Evolutionary conservation across 1,140 invertebrate species (phyloP), one percentile per base, ranked within the genome.

Genomic region (Ganaspis sp.): DNA sequence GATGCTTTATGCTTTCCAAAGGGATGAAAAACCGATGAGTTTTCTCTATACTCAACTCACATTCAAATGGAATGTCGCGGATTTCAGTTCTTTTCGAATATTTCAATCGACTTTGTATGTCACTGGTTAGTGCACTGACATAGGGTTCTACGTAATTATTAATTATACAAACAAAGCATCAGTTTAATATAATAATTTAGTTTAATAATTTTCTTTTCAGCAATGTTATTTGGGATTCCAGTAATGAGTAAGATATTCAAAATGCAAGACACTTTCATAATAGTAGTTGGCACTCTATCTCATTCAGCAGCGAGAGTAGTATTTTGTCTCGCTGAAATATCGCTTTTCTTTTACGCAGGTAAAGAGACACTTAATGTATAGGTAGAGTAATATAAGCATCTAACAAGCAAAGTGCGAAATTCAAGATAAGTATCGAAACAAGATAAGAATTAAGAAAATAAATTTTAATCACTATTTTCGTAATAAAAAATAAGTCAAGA

Each of bases 1-100:
- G 95, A 92, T 92, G 1, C 89, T 96, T 11, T 96, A 96, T 82
- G 95, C 95, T 53, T 96, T 96, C 79, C 95, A 96, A 89, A 92
- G 95, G 85, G 95, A 96, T 83, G 95, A 96, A 83, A 94, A 93
- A 72, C 92, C 90, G 6, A 94, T 94, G 84, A 92, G 93, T 64
- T 96, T 93, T 81, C 81, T 95, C 15, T 96, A 95, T 72, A 94
- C 94, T 0, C 90, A 92, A 45, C 86, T 92, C 23, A 92, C 94
- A 26, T 95, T 96, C 82, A 86, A 93, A 37, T 96, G 95, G 95
- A 89, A 92, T 53, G 91, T 94, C 0, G 84, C 86, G 1, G 88
- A 91, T 5, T 95, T 92, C 82, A 96, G 95, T 81, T 89, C 92
- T 69, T 96, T 95, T 78, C 92, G 94, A 77, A 95, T 94, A 0